A percentile compares a stretch with the other conserved stretches of the same genome.
Evolutionary conservation across 2,888 invertebrate genomes (phyloP).

Genomic region (Podotricha telesiphe): DNA sequence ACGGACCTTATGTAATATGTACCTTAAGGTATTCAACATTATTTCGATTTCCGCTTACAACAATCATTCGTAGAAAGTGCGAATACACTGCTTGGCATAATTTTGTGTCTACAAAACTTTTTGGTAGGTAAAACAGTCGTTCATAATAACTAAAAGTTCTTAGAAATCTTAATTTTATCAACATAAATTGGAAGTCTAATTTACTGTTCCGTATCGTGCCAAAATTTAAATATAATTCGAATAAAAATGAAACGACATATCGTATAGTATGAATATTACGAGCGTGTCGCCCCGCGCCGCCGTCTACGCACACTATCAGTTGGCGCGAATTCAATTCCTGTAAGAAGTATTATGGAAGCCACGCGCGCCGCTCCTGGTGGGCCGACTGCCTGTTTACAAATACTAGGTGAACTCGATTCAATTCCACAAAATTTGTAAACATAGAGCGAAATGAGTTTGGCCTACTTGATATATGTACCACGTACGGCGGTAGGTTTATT

Average conservation of each 20-base stretch:
- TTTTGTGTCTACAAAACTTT: background rate
- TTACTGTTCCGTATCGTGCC: conserved; percentile 9
- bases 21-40: no score
- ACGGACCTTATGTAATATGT: background rate
- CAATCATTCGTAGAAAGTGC: background rate
- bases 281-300: conserved; percentile 65
- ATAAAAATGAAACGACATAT: conserved; percentile 72
- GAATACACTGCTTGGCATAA: background rate
- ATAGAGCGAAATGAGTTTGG: conserved; percentile 70
- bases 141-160: background rate
- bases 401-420: conserved; percentile 77
- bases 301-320: conserved; percentile 77
- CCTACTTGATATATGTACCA: conserved; percentile 51
- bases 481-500: background rate
- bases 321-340: conserved; percentile 81
- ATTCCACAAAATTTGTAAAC: conserved; percentile 78
- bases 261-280: conserved; percentile 78
- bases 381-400: conserved; percentile 77
- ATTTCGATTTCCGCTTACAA: background rate
- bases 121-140: background rate
- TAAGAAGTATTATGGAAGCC: conserved; percentile 79
- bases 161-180: background rate
- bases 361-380: conserved; percentile 62
- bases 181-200: conserved; percentile 1
- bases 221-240: conserved; percentile 59